Conservation (phyloP, 2,888 invertebrate species). For the Amphipyra tragopoginis region DNA sequence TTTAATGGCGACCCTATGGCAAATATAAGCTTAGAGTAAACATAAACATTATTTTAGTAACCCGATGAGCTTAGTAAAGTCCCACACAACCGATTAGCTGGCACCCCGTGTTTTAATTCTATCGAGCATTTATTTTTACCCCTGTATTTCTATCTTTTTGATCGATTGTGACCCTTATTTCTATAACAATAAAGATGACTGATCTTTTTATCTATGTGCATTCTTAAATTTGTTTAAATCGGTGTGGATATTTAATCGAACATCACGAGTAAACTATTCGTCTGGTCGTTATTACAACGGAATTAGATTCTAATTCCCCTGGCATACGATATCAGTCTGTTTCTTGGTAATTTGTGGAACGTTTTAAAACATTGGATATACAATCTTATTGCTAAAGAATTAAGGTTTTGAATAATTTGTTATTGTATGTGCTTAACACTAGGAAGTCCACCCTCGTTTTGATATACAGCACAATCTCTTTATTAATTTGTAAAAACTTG, state of each 20-base stretch:
- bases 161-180: constrained; percentile 3
- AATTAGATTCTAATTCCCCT: constrained; percentile 25
- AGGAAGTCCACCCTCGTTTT: constrained; percentile 46
- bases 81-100: constrained; percentile 82
- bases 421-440: constrained; percentile 37
- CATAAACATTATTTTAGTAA: constrained; percentile 89
- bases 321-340: constrained; percentile 10
- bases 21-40: constrained; percentile 81
- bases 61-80: constrained; percentile 84
- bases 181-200: background rate
- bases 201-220: background rate
- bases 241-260: constrained; percentile 24
- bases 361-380: background rate
- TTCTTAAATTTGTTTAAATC: constrained; percentile 22
- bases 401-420: constrained; percentile 14
- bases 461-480: constrained; percentile 50
- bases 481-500: constrained; percentile 73
- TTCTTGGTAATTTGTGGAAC: constrained; percentile 6
- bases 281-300: constrained; percentile 12
- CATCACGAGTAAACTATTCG: constrained; percentile 3
- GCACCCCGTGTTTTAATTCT: constrained; percentile 65
- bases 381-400: background rate
- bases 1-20: constrained; percentile 71
- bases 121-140: constrained; percentile 1
- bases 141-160: background rate